phyloP scores from a whole-genome alignment of 2,888 invertebrate species.

The Thymelicus acteon region DNA sequence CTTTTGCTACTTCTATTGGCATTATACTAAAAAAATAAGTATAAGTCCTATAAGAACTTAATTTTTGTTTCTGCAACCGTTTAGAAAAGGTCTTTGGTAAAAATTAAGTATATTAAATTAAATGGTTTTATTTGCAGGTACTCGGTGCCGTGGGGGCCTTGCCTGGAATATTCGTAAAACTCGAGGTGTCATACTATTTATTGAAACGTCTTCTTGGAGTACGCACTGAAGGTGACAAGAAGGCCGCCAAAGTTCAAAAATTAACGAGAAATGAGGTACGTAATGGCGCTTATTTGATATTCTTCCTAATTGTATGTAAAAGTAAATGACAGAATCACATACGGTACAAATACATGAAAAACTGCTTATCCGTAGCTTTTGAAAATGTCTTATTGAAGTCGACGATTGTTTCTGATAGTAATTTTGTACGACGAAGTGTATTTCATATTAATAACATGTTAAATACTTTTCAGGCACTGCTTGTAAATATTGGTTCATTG shows the following conservation, averaged over 20 bases:
- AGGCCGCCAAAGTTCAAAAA: slow-evolving; percentile 98
- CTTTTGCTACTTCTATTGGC: too few relatives aligned
- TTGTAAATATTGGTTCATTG: slow-evolving; percentile 99
- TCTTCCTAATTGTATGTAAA: too few relatives aligned
- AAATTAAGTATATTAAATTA: not conserved
- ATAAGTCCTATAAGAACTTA: too few relatives aligned
- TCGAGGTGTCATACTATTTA: slow-evolving; percentile 99
- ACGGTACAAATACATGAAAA: too few relatives aligned
- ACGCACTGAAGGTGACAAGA: slow-evolving; percentile 99
- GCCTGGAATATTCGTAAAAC: slow-evolving; percentile 98
- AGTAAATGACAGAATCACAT: too few relatives aligned
- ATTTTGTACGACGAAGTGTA: not conserved
- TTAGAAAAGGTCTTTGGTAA: too few relatives aligned
- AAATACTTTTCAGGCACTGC: slow-evolving; percentile 86
- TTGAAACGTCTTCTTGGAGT: slow-evolving; percentile 98
- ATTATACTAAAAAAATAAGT: too few relatives aligned
- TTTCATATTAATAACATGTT: not conserved
- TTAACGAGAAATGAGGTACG: slow-evolving; percentile 94
- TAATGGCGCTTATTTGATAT: not conserved
- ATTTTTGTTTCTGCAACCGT: too few relatives aligned
- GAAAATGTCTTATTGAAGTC: too few relatives aligned
- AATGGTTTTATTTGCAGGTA: slow-evolving; percentile 76
- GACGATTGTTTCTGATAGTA: too few relatives aligned
- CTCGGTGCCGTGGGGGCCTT: slow-evolving; percentile 98
- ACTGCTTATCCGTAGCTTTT: too few relatives aligned